Percentiles rank a stretch among this genome's conserved stretches.
Conservation (phyloP, 2,888 invertebrate genomes). For the Tanypteryx hageni region DNA sequence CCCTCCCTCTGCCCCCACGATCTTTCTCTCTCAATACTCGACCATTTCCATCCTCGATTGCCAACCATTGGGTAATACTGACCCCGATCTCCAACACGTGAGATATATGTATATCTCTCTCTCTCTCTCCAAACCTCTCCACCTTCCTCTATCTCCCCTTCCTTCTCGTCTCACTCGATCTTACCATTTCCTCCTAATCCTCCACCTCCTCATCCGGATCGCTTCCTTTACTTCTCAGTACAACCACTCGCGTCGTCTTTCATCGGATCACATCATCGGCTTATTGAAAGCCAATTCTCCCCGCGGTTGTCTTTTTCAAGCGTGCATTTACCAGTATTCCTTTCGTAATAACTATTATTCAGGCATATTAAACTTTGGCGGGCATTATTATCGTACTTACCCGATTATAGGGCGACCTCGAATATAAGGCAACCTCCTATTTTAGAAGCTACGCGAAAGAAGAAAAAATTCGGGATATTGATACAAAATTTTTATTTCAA, state of each 20-base stretch:
- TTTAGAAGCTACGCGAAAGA: no score
- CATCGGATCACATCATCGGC: not conserved
- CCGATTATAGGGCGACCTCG: no score
- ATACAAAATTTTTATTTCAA: no score
- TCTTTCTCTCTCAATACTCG: not conserved
- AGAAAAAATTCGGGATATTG: no score
- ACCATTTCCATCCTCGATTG: conserved; percentile 35
- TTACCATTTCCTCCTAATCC: no score
- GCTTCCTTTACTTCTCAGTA: not conserved
- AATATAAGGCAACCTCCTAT: no score
- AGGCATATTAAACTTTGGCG: no score
- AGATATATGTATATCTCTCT: not conserved
- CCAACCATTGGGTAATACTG: conserved; percentile 49
- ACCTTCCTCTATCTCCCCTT: not conserved
- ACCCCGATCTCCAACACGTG: conserved; percentile 45
- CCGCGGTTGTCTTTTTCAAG: no score
- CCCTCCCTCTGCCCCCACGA: not conserved
- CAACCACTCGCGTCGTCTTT: not conserved
- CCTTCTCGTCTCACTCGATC: not conserved
- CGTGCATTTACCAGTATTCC: no score
- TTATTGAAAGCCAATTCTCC: not conserved
- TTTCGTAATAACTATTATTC: no score
- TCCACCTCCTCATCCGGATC: no score
- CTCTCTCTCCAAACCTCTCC: not conserved
- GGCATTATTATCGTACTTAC: no score